Base-by-base conservation (phyloP, 2,797 vertebrate genomes). In the Melanotaenia pygmaea region DNA sequence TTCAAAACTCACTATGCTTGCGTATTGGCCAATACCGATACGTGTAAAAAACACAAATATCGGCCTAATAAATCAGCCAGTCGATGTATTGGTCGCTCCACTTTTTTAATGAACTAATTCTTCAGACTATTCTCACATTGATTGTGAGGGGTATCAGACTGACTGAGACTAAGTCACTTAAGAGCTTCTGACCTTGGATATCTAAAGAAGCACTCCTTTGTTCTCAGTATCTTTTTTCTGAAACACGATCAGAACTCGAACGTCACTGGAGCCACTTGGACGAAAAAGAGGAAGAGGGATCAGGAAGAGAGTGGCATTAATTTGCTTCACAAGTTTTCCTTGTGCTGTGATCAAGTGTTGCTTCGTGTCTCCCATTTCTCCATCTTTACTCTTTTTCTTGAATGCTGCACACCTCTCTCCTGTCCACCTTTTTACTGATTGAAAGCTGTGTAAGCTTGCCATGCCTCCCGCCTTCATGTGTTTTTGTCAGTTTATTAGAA, bases 401-500 rank as follows among this genome's bases (percentile, higher is more conserved):
- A 45, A 47, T 34, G 5, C 59, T 58, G 18, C 24, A 37, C 24
- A 30, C 24, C 5, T 24, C 13, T 13, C 60, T 43, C 18, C 56
- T 34, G 11, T 34, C 13, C 80, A 68, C 66, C 5, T 40, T 40
- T 62, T 64, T 61, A 20, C 59, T 82, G 67, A 84, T 84, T 80
- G 64, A 61, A 53, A 66, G 76, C 51, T 40, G 47, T 53, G 37
- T 1, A 2, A 45, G 70, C 74, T 64, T 50, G 38, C 70, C 73
- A 40, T 40, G 63, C 63, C 59, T 32, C 64, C 67, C 4, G 8
- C 74, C 68, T 64, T 78, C 76, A 45, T 74, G 67, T 47, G 50
- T 78, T 86, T 85, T 89, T 79, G 77, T 82, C 65, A 82, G 72
- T 81, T 86, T 91, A 83, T 92, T 89, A 92, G 90, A 92, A 93